Base-by-base conservation (phyloP, 2,888 invertebrate species). In the Agrochola circellaris region DNA sequence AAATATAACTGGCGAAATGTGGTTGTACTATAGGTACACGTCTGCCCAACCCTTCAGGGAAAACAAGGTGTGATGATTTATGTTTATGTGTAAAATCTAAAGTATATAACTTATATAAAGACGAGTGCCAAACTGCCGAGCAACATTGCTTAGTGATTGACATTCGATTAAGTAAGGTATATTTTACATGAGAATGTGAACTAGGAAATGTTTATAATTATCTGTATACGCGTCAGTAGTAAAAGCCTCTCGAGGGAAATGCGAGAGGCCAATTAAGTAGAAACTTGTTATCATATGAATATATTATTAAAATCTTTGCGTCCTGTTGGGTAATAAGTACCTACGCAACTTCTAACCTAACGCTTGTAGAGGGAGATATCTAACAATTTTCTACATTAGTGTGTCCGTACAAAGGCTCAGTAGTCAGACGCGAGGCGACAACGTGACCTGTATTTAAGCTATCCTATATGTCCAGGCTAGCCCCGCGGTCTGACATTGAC, bases 281-380 rank as follows among this genome's bases (percentile, higher is more conserved):
- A 75, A 71, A 75, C 82, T 81, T 64, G 48, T 30, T 81, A 48
- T 23, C 26, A 23, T 51, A 60, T 30, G 1, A n/a, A 30, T 83
- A 61, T 69, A 30, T 56, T 69, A 66, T 66, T 81, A 56, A 84
- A 51, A 81, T 61, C 23, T 60, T 64, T 60, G 20, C 60, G 61
- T 51, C 65, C 34, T n/a, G 51, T 56, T 64, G 9, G 15, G 51
- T 51, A 78, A 77, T 45, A 34, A 15, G 4, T 48, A 58, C 58
- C 5, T 38, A 62, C 30, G 30, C 54, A 58, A 71, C 20, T 45
- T 34, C 23, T n/a, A 64, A 15, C 17, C 8, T 62, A 54, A n/a
- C 11, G 56, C 45, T 34, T 75, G 8, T 4, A 30, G 17, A 45
- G 11, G 20, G 17, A 20, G n/a, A 26, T 79, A 61, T n/a, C 45